Evolutionary conservation across 2,113 vertebrate genomes (phyloP), one percentile per base, ranked within the genome.

Genomic region (Pituophis catenifer): DNA sequence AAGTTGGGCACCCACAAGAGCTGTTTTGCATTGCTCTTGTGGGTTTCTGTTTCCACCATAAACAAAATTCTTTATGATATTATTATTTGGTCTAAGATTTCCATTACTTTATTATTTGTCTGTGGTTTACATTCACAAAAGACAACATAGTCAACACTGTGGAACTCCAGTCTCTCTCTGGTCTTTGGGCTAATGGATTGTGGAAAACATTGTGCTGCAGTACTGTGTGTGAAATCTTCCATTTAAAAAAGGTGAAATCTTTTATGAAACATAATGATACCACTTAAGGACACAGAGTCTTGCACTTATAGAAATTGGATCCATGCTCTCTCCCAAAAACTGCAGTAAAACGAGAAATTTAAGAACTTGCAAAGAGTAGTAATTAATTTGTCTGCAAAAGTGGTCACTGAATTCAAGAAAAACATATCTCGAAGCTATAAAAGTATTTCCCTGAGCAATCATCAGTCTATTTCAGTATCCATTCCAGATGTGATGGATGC

Each of bases 311-410:
- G 90, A 94, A 93, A 81, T 89, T 94, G 93, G 94, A 58, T 44
- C 95, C 19, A 8, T 19, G 21, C 62, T 29, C 94, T 70, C 92
- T 88, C 59, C 88, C 86, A 94, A 94, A 75, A 5, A 54, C 54
- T 85, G 59, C 52, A 87, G 53, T 29, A 65, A 90, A 87, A 90
- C 5, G 94, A 94, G 38, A 94, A 94, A 89, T 91, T 44, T 2
- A 91, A 89, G 19, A 89, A 93, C 48, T 92, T 94, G 91, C 8
- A 93, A 7, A 90, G 87, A 94, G 29, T 88, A n/a, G 24, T 93
- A 70, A 38, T 93, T 91, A 89, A 95, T 96, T 95, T n/a, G 12
- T 90, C 59, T 93, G 59, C 95, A 92, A 94, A 95, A 94, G 6
- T 90, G 33, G 88, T 54, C 88, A 75, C 24, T 5, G 91, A 93